Evolutionary conservation across 1,140 invertebrate genomes (phyloP).

Genomic region (Lepidotrigona ventralis): DNA sequence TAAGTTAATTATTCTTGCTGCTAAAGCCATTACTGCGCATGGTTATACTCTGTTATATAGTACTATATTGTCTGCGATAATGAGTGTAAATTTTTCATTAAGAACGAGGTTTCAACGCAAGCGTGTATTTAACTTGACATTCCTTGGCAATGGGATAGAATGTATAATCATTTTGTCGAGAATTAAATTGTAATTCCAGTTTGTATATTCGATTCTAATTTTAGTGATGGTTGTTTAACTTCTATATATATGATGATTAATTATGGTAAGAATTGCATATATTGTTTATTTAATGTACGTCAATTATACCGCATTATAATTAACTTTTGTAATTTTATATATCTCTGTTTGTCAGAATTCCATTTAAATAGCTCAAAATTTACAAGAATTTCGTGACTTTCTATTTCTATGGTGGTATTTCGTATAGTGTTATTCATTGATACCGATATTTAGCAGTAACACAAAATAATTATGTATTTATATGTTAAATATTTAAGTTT

Average conservation of each 20-base stretch:
- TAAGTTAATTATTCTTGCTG: not conserved
- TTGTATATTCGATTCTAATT: not conserved
- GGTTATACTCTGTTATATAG: not conserved
- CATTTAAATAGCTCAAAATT: too few relatives aligned
- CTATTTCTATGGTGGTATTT: too few relatives aligned
- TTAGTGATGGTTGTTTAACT: not conserved
- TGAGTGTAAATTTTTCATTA: not conserved
- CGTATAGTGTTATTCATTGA: too few relatives aligned
- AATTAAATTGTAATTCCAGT: not conserved
- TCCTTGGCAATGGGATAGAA: not conserved
- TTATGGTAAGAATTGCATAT: too few relatives aligned
- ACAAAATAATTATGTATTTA: too few relatives aligned
- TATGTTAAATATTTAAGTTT: too few relatives aligned
- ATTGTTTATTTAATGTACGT: too few relatives aligned
- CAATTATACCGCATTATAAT: too few relatives aligned
- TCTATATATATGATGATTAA: not conserved
- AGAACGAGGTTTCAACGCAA: not conserved
- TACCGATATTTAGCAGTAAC: too few relatives aligned
- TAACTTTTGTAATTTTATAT: too few relatives aligned
- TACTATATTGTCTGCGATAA: not conserved
- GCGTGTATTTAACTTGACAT: not conserved
- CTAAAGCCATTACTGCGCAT: not conserved
- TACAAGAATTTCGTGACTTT: too few relatives aligned
- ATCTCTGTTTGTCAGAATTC: too few relatives aligned
- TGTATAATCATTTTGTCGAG: not conserved